Base-by-base conservation (phyloP, 2,888 invertebrate species). In the Creontiades dilutus region DNA sequence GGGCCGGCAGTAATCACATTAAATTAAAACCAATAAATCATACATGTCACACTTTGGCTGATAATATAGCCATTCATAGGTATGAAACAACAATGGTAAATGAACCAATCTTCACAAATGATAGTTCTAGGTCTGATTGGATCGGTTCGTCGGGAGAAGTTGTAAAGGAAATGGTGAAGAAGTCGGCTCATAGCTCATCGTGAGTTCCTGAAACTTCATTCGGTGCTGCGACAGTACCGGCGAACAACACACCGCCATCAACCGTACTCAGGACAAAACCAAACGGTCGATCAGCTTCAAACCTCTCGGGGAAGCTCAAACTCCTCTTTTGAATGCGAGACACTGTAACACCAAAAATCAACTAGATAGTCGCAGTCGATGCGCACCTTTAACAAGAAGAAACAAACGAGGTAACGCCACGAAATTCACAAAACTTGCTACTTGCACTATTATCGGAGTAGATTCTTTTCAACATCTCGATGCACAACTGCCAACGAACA, bases 181-280 rank as follows among this genome's bases (percentile, higher is more conserved):
- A 12, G 19, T 68, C 19, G 23, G 23, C 23, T 68, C 13, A 68
- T 11, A 68, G 68, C 68, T 68, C 68, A 23, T 68, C 68, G 68
- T 68, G 68, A 23, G 23, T 68, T 23, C 19, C 61, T 19, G 61
- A 61, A 19, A 9, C 23, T 68, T 19, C 23, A 23, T 68, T 13
- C 12, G 68, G 68, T 12, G 12, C 19, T 12, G 12, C 23, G 5
- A 68, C 68, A 2, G 68, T 23, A 19, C 86, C 86, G 46, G 27
- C 4, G 68, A 86, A 86, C 75, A 75, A 2, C 14, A 75, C 75
- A 0, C 19, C 46, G 16, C 14, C 16, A 1, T 13, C 13, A 19
- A 47, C 48, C 1, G 46, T 14, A 68, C n/a, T 52, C 85, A 68
- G 91, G 92, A 92, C 61, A 27, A 89, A 57, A 61, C 19, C 23